phyloP scores from a whole-genome alignment of 1,140 invertebrate genomes.

The Steinernema feltiae region DNA sequence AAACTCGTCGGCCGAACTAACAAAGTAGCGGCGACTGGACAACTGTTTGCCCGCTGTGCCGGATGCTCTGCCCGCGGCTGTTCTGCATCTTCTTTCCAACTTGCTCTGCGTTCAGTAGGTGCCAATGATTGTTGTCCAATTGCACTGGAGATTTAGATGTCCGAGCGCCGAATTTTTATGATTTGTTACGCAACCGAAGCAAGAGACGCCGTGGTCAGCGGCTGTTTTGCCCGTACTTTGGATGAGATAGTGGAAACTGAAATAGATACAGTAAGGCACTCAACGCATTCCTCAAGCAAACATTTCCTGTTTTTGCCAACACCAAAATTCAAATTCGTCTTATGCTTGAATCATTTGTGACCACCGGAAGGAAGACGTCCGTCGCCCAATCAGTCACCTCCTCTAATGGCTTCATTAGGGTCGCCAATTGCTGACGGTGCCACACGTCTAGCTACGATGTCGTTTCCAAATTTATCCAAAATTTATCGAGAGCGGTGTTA shows the following conservation, averaged over 20 bases:
- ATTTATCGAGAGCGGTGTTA: too few species aligned
- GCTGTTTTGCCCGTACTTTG: too few species aligned
- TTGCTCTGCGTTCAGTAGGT: neutral
- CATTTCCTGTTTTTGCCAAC: slow-evolving; percentile 1
- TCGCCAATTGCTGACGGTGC: neutral
- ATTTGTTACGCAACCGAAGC: neutral
- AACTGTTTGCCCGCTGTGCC: neutral
- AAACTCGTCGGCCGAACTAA: neutral
- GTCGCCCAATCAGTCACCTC: neutral
- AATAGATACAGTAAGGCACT: neutral
- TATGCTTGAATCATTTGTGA: neutral
- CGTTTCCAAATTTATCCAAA: neutral
- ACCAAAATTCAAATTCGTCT: neutral
- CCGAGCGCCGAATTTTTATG: neutral
- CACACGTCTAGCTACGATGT: neutral
- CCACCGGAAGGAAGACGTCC: neutral
- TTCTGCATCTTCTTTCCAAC: neutral
- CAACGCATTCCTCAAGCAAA: neutral
- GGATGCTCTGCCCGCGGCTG: neutral
- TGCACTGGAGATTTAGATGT: neutral
- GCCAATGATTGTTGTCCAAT: neutral
- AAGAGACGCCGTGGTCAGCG: neutral
- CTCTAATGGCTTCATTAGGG: slow-evolving; percentile 5
- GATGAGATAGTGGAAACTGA: too few species aligned
- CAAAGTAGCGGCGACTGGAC: slow-evolving; percentile 2